phyloP scores from a whole-genome alignment of 2,113 vertebrate genomes.

The Lepus americanus region DNA sequence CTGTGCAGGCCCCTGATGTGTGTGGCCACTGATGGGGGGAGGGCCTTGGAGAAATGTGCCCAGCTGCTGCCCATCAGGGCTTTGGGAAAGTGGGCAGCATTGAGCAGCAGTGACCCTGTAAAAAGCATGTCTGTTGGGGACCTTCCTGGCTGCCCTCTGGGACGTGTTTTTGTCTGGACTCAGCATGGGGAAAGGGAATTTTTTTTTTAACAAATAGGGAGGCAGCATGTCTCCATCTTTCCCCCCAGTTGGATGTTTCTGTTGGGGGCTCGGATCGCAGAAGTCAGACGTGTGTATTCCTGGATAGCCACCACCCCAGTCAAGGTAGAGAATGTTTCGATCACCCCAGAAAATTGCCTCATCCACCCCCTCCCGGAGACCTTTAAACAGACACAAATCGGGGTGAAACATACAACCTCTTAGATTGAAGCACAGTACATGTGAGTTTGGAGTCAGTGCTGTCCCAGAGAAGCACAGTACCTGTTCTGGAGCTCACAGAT shows the following conservation, averaged over 20 bases:
- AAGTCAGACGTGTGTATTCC: background rate
- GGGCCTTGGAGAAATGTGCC: background rate
- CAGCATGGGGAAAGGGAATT: background rate
- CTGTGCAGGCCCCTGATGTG: background rate
- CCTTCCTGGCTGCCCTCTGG: background rate
- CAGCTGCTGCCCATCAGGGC: background rate
- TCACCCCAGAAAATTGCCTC: background rate
- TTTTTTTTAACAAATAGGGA: background rate
- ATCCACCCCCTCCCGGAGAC: background rate
- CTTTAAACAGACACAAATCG: background rate
- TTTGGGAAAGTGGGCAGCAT: background rate
- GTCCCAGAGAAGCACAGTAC: background rate
- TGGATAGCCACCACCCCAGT: background rate
- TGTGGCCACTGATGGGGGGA: background rate
- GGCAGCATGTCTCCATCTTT: background rate
- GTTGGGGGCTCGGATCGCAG: too few species aligned
- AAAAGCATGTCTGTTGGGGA: background rate
- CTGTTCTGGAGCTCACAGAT: background rate
- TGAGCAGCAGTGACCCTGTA: background rate
- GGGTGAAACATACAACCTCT: background rate
- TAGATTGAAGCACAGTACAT: rapidly evolving
- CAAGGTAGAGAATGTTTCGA: background rate
- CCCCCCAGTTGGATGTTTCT: background rate
- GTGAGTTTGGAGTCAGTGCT: background rate
- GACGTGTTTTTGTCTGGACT: background rate